phyloP scores from a whole-genome alignment of 2,113 vertebrate species.

The Periophthalmus modestus region DNA sequence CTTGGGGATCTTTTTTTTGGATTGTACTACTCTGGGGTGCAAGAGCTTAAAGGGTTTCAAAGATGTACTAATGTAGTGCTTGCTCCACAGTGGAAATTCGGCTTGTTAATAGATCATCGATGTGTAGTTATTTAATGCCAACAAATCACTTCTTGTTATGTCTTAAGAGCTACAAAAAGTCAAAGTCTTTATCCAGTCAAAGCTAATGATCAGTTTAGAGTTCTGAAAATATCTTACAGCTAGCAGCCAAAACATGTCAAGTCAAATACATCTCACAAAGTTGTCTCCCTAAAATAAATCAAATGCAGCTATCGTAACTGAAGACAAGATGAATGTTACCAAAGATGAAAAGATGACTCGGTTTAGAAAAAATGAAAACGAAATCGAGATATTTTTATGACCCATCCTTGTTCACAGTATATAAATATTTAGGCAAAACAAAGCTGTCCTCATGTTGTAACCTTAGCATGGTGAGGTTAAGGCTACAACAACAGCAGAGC shows the following conservation, averaged over 20 bases:
- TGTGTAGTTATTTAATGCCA: background rate
- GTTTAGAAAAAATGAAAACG: background rate
- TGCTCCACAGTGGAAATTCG: background rate
- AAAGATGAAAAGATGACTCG: too few relatives aligned
- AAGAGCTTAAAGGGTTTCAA: too few relatives aligned
- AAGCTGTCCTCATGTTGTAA: constrained; percentile 21
- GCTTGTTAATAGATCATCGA: background rate
- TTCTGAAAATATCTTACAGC: too few relatives aligned
- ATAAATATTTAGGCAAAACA: constrained; percentile 34
- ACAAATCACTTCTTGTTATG: background rate
- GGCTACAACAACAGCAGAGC: constrained; percentile 54
- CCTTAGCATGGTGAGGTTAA: constrained; percentile 55
- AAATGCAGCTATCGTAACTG: too few relatives aligned
- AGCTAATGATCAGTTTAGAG: background rate
- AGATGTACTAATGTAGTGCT: too few relatives aligned
- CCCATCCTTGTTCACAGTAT: constrained; percentile 28
- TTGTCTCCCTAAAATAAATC: too few relatives aligned
- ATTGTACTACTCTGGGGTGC: too few relatives aligned
- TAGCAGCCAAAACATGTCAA: too few relatives aligned
- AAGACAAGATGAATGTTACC: too few relatives aligned
- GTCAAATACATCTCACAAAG: too few relatives aligned
- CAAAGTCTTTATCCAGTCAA: background rate
- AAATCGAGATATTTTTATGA: background rate
- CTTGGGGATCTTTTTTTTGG: too few relatives aligned
- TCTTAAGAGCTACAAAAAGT: background rate